Evolutionary conservation across 2,797 vertebrate species (phyloP).

Genomic region (Steatocranus sp.): DNA sequence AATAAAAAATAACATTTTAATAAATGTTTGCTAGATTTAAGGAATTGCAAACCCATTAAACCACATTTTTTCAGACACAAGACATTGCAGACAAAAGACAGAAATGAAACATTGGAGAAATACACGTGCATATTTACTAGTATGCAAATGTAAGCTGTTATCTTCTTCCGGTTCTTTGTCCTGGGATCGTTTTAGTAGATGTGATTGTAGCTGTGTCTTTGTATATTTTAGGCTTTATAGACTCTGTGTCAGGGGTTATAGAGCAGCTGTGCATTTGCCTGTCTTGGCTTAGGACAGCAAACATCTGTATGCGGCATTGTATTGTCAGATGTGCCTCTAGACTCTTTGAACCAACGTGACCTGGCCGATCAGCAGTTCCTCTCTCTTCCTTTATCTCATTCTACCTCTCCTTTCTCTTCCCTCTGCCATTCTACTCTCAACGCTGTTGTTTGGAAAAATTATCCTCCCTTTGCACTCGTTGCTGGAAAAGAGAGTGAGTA

Average conservation of each 20-base stretch:
- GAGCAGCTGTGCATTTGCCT: conserved; percentile 34
- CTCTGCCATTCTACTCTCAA: conserved; percentile 41
- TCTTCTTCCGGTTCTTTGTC: background rate
- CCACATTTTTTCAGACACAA: background rate
- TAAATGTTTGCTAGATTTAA: background rate
- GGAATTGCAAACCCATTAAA: background rate
- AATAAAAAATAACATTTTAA: background rate
- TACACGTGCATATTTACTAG: background rate
- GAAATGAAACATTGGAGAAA: background rate
- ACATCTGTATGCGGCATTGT: conserved; percentile 38
- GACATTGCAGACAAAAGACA: background rate
- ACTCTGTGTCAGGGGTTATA: conserved; percentile 6
- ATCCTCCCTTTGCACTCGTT: conserved; percentile 62
- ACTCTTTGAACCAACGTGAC: conserved; percentile 39
- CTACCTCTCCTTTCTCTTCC: conserved; percentile 35
- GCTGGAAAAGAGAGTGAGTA: conserved; percentile 43
- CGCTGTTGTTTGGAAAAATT: conserved; percentile 74
- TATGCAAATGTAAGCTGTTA: background rate
- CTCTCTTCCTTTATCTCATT: conserved; percentile 43
- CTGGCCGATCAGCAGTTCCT: conserved; percentile 28
- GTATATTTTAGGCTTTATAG: conserved; percentile 14
- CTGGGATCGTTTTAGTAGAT: background rate
- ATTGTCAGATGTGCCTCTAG: conserved; percentile 27
- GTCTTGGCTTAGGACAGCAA: conserved; percentile 4
- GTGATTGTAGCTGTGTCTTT: background rate